Evolutionary conservation across 2,888 invertebrate genomes (phyloP).

Genomic region (Caenorhabditis uteleia): DNA sequence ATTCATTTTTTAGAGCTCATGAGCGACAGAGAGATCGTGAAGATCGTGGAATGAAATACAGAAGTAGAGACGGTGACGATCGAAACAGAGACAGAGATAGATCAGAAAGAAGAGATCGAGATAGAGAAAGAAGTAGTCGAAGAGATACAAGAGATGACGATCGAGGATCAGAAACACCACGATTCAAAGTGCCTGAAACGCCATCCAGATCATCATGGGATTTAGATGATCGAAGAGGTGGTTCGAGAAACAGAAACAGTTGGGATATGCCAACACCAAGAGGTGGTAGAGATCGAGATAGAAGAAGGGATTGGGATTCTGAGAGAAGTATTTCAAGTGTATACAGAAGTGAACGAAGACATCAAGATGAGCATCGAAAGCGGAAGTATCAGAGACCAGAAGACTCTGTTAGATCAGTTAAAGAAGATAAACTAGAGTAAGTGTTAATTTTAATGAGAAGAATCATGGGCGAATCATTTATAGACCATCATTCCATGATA

Average conservation of each 20-base stretch:
- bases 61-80: constrained; percentile 30
- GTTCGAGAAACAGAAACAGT: constrained; percentile 70
- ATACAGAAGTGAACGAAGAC: constrained; percentile 58
- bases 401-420: constrained; percentile 40
- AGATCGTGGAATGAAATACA: constrained; percentile 33
- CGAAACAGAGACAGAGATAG: constrained; percentile 25
- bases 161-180: constrained; percentile 41
- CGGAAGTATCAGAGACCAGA: constrained; percentile 28
- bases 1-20: constrained; percentile 21
- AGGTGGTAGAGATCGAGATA: constrained; percentile 19
- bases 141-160: constrained; percentile 7
- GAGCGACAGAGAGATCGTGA: constrained; percentile 43
- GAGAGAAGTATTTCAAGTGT: constrained; percentile 47
- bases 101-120: constrained; percentile 33
- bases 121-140: constrained; percentile 13
- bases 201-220: constrained; percentile 65
- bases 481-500: constrained; percentile 69
- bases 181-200: constrained; percentile 61
- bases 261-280: constrained; percentile 92
- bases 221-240: constrained; percentile 50
- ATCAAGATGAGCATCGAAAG: constrained; percentile 35
- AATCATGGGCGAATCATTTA: constrained; percentile 1
- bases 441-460: constrained; percentile 20
- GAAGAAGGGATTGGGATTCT: constrained; percentile 27
- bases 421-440: constrained; percentile 37